Percentiles rank a stretch among this genome's conserved stretches.
phyloP scores from a whole-genome alignment of 2,113 vertebrate genomes.

The Felis catus region DNA sequence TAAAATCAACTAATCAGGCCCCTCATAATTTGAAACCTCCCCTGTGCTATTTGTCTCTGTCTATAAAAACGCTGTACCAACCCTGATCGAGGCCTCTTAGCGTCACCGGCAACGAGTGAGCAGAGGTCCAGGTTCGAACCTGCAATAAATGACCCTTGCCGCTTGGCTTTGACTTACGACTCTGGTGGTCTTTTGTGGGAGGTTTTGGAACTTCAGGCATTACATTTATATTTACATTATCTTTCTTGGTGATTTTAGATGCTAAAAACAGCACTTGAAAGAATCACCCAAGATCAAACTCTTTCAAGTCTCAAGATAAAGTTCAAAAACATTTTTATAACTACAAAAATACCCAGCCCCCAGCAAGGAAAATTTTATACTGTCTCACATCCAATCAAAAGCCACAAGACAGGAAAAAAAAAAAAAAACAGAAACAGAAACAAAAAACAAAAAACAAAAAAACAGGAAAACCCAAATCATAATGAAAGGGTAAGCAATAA shows the following conservation, averaged over 20 bases:
- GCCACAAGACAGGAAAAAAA: neutral
- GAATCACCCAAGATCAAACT: neutral
- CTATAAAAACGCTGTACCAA: no score
- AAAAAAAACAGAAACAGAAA: neutral
- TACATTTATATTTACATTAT: neutral
- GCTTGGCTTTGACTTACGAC: no score
- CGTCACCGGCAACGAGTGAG: no score
- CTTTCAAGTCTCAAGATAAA: neutral
- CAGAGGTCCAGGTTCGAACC: no score
- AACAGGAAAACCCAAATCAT: neutral
- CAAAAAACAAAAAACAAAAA: neutral
- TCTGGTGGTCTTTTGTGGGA: no score
- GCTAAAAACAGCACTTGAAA: neutral
- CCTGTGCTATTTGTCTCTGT: no score
- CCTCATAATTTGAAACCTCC: no score
- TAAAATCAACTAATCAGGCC: no score
- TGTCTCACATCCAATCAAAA: neutral
- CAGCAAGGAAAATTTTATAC: neutral
- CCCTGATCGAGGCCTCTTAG: no score
- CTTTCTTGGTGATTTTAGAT: neutral
- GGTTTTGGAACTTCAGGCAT: no score
- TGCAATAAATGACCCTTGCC: no score
- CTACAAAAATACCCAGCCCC: neutral
- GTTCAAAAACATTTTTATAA: neutral
- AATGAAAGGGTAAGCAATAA: neutral